Percentiles rank a stretch among this genome's conserved stretches.
Conservation (phyloP, 2,888 invertebrate species). For the Ecdyonurus torrentis region DNA sequence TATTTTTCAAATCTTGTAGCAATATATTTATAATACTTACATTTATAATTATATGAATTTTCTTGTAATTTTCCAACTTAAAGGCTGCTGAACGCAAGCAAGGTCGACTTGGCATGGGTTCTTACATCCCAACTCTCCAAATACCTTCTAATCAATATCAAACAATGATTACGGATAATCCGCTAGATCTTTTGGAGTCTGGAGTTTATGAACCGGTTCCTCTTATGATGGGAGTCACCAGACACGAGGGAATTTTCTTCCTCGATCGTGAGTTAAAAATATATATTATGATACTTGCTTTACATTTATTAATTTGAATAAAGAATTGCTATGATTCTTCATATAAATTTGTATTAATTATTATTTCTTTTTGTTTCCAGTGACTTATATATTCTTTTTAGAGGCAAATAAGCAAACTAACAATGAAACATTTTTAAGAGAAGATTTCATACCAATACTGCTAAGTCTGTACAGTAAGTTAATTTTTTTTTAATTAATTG, state of each 20-base stretch:
- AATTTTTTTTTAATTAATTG: too few species aligned
- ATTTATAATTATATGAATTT: too few species aligned
- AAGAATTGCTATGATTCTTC: not conserved
- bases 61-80: too few species aligned
- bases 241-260: not conserved
- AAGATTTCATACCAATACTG: not conserved
- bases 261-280: conserved; percentile 1
- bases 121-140: not conserved
- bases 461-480: not conserved
- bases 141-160: not conserved
- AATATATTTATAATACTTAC: too few species aligned
- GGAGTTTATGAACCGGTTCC: not conserved
- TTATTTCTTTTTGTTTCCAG: not conserved
- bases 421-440: not conserved
- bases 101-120: not conserved
- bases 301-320: not conserved
- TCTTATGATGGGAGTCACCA: not conserved
- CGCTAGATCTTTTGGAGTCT: not conserved
- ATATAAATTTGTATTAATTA: too few species aligned
- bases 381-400: not conserved
- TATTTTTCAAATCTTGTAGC: too few species aligned
- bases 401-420: not conserved
- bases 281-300: not conserved
- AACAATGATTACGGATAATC: not conserved
- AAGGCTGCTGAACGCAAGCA: not conserved